Evolutionary conservation across 2,797 vertebrate species (phyloP), one percentile per base, ranked within the genome.

Genomic region (Parauchenoglanis punctatus): DNA sequence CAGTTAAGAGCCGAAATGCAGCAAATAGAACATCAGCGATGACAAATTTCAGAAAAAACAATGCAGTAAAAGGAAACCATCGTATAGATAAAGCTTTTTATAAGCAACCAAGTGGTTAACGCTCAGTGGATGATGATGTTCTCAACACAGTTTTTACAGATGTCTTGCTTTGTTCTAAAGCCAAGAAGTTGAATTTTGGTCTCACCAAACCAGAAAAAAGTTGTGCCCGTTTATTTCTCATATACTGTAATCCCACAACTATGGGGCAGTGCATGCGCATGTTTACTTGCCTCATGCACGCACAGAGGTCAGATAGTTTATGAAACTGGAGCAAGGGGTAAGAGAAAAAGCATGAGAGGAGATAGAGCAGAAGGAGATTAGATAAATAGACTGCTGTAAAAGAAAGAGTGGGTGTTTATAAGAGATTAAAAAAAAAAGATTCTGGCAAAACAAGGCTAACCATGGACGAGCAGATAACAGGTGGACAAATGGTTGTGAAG

Each of bases 401-500:
- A 61, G 40, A 63, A 23, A 80, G 73, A 54, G 81, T 70, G 86
- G 81, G 80, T 28, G 73, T 73, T 63, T 72, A n/a, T 25, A 63
- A 84, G 52, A 68, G 35, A 72, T 67, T 65, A 44, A 40, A 23
- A 31, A 40, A 70, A 44, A 35, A 65, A 20, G 81, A 67, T 20
- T 44, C 54, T 85, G 83, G 83, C 44, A 85, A 68, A 28, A 70
- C 35, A 72, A 52, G 56, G 18, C 35, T 68, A 61, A 61, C 54
- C 72, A 13, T 20, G 49, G 58, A 81, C 40, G 54, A 49, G 54
- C 61, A 75, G 59, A 40, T 35, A 58, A 77, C 70, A 86, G 84
- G 87, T 88, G 87, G 87, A 88, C 35, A 56, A 88, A 85, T 76
- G 73, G 73, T 56, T 78, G 83, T 52, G 44, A 72, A 61, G 44